These are phyloP conservation scores for Limnephilus marmoratus DNA, from an alignment of 2,888 invertebrate species.

Conservation along the genomic window DNA sequence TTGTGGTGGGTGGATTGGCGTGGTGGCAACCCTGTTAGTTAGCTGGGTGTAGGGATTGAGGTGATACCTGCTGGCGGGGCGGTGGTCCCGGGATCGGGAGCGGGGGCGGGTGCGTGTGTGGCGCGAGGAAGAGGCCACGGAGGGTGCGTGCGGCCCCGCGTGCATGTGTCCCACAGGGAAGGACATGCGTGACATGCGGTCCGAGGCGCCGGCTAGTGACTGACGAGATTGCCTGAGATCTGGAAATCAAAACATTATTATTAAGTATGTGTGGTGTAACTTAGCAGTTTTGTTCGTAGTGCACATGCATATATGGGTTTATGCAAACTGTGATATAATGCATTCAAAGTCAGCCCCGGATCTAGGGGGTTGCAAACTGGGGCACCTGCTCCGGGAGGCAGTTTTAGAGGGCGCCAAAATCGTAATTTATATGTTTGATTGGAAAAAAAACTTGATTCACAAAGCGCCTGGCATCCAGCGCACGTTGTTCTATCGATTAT, in stretches of 20 bases:
- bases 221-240: constrained; percentile 92
- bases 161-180: constrained; percentile 81
- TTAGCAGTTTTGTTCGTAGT: no score
- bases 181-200: constrained; percentile 87
- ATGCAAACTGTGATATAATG: no score
- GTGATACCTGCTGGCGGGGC: constrained; percentile 86
- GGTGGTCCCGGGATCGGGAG: constrained; percentile 85
- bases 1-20: background rate
- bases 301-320: no score
- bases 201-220: constrained; percentile 89
- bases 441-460: no score
- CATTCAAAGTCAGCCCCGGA: no score
- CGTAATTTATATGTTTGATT: no score
- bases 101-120: constrained; percentile 85
- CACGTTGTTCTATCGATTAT: no score
- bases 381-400: no score
- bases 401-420: no score
- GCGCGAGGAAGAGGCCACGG: constrained; percentile 77
- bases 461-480: no score
- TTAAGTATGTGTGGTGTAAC: no score
- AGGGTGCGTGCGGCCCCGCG: constrained; percentile 77
- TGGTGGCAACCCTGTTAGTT: constrained; percentile 49
- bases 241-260: constrained; percentile 69
- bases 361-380: no score
- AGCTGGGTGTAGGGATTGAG: constrained; percentile 49